Base-by-base conservation (phyloP, 2,113 vertebrate species). In the Indicator indicator region DNA sequence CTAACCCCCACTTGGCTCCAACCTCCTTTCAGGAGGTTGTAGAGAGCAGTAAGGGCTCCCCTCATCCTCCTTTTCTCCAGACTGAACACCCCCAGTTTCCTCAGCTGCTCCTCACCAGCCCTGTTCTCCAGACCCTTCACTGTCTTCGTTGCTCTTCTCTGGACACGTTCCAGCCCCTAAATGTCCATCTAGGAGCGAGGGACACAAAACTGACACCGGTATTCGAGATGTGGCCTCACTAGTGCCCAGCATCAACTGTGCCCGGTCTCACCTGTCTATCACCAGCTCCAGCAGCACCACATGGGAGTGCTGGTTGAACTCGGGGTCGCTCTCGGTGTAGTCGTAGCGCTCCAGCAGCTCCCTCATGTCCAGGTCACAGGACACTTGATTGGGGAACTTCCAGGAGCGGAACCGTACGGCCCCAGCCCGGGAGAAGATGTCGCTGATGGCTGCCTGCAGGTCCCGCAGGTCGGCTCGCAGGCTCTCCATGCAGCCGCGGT, bases 381-480 rank as follows among this genome's bases (percentile, higher is more conserved):
- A 98, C 9, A 97, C 77, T 40, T 98, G 98, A 77, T 99, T 98
- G 1, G 99, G 99, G 93, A 99, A 99, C 92, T 99, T 99, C 99
- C 99, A 99, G 27, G 99, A 99, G 16, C 98, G 97, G 71, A 96
- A 98, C 12, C 92, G 97, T 54, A 98, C 97, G 0, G 98, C 98
- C 30, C 99, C 99, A 0, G 98, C 97, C 9, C 98, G 97, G 9
- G 99, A 99, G 88, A 98, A 97, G 4, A 99, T 98, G 3, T 99
- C 98, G 48, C 98, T 62, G 38, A 99, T 97, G 48, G 98, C 97
- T 1, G 98, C 98, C 87, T 99, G 99, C 46, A 99, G 97, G 94
- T 99, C 99, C 2, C 98, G 97, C 38, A 99, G 97, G 96, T 99
- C 99, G 94, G 97, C 98, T 70, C 97, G 97, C 73, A 99, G 98